Evolutionary conservation across 2,888 invertebrate genomes (phyloP).

Genomic region (Tanytarsus gracilentus): DNA sequence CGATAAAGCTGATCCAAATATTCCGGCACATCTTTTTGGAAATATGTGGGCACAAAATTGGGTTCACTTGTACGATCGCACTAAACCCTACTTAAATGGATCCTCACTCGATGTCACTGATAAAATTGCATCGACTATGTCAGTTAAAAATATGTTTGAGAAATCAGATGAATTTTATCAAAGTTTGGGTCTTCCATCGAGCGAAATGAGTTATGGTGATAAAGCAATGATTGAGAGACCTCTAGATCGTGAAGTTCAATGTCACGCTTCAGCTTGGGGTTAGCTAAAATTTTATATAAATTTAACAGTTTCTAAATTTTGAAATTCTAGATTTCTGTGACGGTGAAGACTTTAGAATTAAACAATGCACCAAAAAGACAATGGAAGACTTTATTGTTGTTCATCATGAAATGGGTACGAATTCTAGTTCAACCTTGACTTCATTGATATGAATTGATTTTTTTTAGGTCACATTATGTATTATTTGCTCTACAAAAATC

Average conservation of each 20-base stretch:
- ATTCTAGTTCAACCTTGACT: no score
- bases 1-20: constrained; percentile 41
- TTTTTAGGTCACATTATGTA: constrained; percentile 49
- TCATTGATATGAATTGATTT: no score
- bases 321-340: constrained; percentile 51
- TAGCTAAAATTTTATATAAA: no score
- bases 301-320: no score
- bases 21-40: constrained; percentile 53
- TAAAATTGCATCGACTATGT: constrained; percentile 40
- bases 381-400: constrained; percentile 29
- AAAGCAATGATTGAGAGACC: constrained; percentile 48
- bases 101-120: constrained; percentile 45
- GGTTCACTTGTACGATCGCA: constrained; percentile 41
- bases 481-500: constrained; percentile 44
- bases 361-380: constrained; percentile 30
- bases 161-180: constrained; percentile 46
- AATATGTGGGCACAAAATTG: constrained; percentile 42
- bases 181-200: constrained; percentile 44
- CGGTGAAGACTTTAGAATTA: constrained; percentile 42
- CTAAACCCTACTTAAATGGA: constrained; percentile 39
- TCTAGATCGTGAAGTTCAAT: constrained; percentile 45
- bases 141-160: constrained; percentile 42
- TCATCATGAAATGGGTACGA: constrained; percentile 43
- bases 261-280: constrained; percentile 45
- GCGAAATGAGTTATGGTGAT: constrained; percentile 44